Evolutionary conservation across 1,140 invertebrate genomes (phyloP).

Genomic region (Venturia canescens): DNA sequence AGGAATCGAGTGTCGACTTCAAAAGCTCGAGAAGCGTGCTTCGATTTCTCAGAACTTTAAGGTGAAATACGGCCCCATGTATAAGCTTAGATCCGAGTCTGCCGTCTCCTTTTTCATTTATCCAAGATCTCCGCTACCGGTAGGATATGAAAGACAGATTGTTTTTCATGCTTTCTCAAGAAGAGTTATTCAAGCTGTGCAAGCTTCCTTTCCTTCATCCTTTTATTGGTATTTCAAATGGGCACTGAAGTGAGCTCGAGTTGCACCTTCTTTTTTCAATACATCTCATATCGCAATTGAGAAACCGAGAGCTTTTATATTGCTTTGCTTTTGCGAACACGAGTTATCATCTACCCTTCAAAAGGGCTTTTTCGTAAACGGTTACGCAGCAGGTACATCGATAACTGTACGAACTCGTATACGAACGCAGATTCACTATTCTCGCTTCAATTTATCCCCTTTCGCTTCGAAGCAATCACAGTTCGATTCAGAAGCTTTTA

Average conservation of each 20-base stretch:
- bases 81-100: not conserved
- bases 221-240: not conserved
- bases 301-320: not conserved
- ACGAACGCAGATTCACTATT: not conserved
- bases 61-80: not conserved
- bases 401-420: not conserved
- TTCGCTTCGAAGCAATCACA: too few species aligned
- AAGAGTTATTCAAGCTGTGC: not conserved
- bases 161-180: not conserved
- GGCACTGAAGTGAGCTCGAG: not conserved
- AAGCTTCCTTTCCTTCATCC: not conserved
- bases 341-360: not conserved
- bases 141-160: not conserved
- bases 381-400: not conserved
- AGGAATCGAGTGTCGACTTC: too few species aligned
- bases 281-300: not conserved
- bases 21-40: not conserved
- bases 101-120: not conserved
- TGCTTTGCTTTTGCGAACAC: not conserved
- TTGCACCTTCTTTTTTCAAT: not conserved
- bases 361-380: not conserved
- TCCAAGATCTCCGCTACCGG: not conserved
- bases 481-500: too few species aligned
- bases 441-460: too few species aligned
- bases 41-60: not conserved